Percentiles rank a stretch among this genome's conserved stretches.
Evolutionary conservation across 2,113 vertebrate genomes (phyloP).

Genomic region (Etheostoma spectabile): DNA sequence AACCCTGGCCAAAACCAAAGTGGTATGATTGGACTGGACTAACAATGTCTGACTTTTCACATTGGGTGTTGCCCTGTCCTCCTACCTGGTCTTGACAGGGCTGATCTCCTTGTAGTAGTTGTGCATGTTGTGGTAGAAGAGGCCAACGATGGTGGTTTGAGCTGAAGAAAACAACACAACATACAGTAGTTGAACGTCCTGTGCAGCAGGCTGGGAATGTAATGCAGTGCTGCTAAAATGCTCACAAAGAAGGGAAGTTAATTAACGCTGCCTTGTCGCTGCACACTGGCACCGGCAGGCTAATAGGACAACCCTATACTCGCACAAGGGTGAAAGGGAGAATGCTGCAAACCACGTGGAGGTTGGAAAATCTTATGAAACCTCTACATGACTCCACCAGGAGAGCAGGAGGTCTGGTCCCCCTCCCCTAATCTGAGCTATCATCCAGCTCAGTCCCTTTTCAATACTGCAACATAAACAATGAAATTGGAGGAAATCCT

Average conservation of each 20-base stretch:
- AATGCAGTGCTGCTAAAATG: constrained; percentile 67
- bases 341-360: constrained; percentile 34
- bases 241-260: constrained; percentile 68
- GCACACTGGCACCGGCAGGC: constrained; percentile 62
- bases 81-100: constrained; percentile 90
- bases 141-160: constrained; percentile 92
- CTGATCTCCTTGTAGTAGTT: constrained; percentile 87
- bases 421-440: constrained; percentile 61
- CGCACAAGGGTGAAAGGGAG: constrained; percentile 71
- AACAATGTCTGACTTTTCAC: neutral
- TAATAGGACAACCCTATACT: constrained; percentile 66
- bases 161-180: constrained; percentile 75
- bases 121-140: constrained; percentile 94
- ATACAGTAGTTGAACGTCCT: constrained; percentile 15
- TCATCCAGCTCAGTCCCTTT: constrained; percentile 55
- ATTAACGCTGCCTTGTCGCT: constrained; percentile 77
- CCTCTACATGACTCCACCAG: constrained; percentile 60
- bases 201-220: constrained; percentile 68
- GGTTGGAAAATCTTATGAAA: constrained; percentile 70
- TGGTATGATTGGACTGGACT: neutral
- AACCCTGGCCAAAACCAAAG: neutral
- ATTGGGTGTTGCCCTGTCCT: neutral
- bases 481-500: constrained; percentile 71
- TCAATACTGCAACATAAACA: constrained; percentile 69
- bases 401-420: constrained; percentile 51